Conservation (phyloP, 2,113 vertebrate genomes). For the Raja brachyura region DNA sequence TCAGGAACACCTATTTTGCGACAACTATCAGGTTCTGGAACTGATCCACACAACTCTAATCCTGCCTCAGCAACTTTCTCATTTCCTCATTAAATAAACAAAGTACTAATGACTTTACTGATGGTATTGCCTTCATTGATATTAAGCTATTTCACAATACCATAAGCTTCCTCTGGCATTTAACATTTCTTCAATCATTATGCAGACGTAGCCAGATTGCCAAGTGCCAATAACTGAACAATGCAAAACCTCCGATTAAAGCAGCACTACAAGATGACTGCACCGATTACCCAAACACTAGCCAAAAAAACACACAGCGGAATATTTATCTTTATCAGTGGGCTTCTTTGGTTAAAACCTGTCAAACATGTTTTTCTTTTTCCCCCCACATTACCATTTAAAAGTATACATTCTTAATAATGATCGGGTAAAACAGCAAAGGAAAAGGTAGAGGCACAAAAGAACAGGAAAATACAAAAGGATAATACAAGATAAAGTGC, state of each 20-base stretch:
- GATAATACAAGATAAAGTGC: neutral
- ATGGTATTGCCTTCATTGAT: neutral
- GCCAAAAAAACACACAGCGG: neutral
- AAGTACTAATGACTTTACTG: neutral
- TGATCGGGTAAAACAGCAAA: neutral
- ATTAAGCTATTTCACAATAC: neutral
- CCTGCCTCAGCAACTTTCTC: neutral
- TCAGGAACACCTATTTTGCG: too few relatives aligned
- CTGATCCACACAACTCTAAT: too few relatives aligned
- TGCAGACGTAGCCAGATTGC: neutral
- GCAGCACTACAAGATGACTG: neutral
- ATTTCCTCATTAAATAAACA: neutral
- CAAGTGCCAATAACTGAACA: neutral
- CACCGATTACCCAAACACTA: neutral
- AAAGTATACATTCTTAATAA: neutral
- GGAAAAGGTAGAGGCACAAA: neutral
- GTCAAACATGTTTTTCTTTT: neutral
- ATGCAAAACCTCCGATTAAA: neutral
- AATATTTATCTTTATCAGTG: neutral
- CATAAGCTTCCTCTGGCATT: neutral
- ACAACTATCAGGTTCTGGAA: too few relatives aligned
- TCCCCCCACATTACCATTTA: too few relatives aligned
- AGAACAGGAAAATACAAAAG: neutral
- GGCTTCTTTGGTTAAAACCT: neutral
- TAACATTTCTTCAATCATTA: neutral